Evolutionary conservation across 2,113 vertebrate species (phyloP), one percentile per base, ranked within the genome.

Genomic region (Morone saxatilis): DNA sequence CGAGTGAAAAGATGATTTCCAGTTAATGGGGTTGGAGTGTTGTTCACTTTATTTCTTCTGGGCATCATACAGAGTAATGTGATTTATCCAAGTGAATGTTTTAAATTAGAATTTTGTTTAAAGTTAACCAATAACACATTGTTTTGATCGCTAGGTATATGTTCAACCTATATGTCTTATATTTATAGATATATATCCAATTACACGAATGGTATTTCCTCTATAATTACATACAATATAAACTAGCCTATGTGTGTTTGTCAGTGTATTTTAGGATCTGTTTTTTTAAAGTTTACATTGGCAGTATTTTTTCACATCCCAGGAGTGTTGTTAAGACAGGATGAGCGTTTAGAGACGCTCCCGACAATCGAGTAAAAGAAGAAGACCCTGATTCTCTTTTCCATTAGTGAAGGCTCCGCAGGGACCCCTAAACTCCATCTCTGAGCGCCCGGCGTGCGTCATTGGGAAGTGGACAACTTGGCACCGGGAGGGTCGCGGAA

Each of bases 391-490:
- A 59, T 63, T 54, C 45, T 50, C 8, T 61, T 41, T 31, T 63
- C 19, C 16, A 53, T 43, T 41, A 51, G 74, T 75, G 54, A 75
- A 47, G 40, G 67, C 78, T 80, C 91, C 74, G 0, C 16, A 5
- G 86, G 86, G 89, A 86, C 31, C 60, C 56, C 20, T 61, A 45
- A 83, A 74, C 53, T 80, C 45, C 48, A 71, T 45, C 67, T 41
- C 40, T 16, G 25, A 6, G 76, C 79, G 66, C 36, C 19, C 11
- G 51, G 40, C 43, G 88, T 93, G 91, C 92, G 92, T 92, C 90
- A 94, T 6, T 53, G 89, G 90, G 89, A 91, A 89, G 73, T 62
- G 68, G 81, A 67, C 66, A 48, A 76, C 31, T 78, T 92, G 80
- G 80, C 84, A 74, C 74, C 41, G 74, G 73, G 71, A 61, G 69